Evolutionary conservation across 2,113 vertebrate genomes (phyloP).

Genomic region (Channa argus): DNA sequence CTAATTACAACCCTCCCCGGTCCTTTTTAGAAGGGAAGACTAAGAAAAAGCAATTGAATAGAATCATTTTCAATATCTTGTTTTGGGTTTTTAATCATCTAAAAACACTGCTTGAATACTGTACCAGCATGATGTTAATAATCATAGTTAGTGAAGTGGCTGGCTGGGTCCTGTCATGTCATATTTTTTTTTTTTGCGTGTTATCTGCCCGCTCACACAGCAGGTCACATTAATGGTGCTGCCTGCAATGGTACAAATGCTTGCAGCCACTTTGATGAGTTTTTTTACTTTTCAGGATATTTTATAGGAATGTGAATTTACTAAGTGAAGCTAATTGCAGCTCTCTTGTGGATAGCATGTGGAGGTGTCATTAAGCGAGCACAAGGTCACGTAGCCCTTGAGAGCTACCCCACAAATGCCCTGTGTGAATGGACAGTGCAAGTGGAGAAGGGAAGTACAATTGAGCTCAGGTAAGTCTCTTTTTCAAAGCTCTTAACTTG

Average conservation of each 20-base stretch:
- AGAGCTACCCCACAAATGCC: slow-evolving; percentile 91
- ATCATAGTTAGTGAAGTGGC: slow-evolving; percentile 2
- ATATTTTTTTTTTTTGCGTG: neutral
- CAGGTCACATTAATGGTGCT: slow-evolving; percentile 6
- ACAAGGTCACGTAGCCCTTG: slow-evolving; percentile 89
- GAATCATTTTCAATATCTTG: neutral
- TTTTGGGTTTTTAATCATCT: neutral
- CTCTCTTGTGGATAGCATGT: slow-evolving; percentile 81
- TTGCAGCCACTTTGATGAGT: slow-evolving; percentile 19
- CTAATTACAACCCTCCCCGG: neutral
- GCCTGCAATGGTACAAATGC: neutral
- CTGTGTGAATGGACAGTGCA: slow-evolving; percentile 91
- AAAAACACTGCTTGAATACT: slow-evolving; percentile 5
- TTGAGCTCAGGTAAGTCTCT: slow-evolving; percentile 87
- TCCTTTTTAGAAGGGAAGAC: neutral
- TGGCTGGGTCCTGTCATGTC: neutral
- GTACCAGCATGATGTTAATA: slow-evolving; percentile 19
- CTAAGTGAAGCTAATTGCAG: slow-evolving; percentile 25
- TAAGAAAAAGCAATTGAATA: neutral
- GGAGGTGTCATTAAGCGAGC: slow-evolving; percentile 86
- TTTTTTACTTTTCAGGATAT: neutral
- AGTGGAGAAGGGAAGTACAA: slow-evolving; percentile 80
- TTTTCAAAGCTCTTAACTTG: neutral
- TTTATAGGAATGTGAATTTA: slow-evolving; percentile 19
- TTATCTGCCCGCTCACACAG: slow-evolving; percentile 33